Evolutionary conservation across 1,140 invertebrate species (phyloP), one percentile per base, ranked within the genome.

Genomic region (Subanguina moxae): DNA sequence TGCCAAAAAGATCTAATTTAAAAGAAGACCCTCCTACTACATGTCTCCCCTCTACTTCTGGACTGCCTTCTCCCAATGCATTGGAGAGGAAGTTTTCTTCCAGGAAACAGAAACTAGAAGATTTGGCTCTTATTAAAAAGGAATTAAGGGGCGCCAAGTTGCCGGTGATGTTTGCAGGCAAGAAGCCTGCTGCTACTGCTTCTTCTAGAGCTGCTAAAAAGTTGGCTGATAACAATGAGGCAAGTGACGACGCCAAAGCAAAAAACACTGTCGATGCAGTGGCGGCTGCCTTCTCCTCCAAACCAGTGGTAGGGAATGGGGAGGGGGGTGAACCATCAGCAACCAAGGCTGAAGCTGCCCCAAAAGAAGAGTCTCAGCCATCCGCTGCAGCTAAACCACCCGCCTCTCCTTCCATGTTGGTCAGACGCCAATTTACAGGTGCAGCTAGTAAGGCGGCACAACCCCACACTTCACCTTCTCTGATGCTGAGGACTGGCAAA

Each of bases 181-280:
- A 56, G 38, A 28, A 52, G 23, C 57, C 32, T 38, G 11, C 32
- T 38, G 32, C 32, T 11, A 38, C 32, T 38, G 32, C 32, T 11
- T 38, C 32, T 38, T 38, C 32, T 11, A 25, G 48, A 52, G n/a
- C 23, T 21, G 48, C 48, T 19, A 52, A 52, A 52, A 52, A 52
- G 3, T 52, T 25, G 23, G 23, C 48, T 3, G 23, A 52, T 5
- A 52, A 72, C 30, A 43, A 23, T 1, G 73, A 76, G 32, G 73
- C 64, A 28, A 65, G 69, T 15, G 71, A 78, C 32, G 73, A 76
- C 21, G 76, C 69, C 1, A 63, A 78, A 23, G 74, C 74, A 15
- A 76, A 77, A 42, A 75, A 72, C 23, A 76, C 74, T 1, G 59
- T 76, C 8, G 59, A 76, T 56, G 74, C 76, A 13, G 58, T 76